Conservation (phyloP, 2,113 vertebrate species). For the Vicugna pacos region DNA sequence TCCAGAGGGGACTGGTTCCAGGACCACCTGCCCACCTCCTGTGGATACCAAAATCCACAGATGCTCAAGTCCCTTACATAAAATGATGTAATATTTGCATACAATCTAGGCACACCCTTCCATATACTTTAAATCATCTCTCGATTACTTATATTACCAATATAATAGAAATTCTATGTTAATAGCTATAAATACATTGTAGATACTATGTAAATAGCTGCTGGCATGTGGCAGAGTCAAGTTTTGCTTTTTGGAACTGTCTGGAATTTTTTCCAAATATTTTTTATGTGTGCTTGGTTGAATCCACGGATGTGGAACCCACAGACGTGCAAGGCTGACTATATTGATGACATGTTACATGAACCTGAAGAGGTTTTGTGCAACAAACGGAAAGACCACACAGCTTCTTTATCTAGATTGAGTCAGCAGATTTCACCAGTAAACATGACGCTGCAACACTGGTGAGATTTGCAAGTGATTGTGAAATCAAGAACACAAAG, state of each 20-base stretch:
- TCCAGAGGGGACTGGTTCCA: neutral
- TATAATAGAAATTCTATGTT: neutral
- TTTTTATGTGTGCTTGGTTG: neutral
- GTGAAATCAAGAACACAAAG: constrained; percentile 44
- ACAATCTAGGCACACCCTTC: neutral
- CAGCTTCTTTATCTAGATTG: neutral
- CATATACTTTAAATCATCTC: neutral
- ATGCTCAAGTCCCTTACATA: neutral
- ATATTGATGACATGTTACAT: neutral
- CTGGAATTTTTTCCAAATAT: neutral
- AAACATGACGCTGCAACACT: neutral
- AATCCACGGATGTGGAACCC: neutral
- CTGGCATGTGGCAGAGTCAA: neutral
- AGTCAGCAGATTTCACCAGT: neutral
- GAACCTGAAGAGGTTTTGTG: neutral
- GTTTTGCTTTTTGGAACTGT: neutral
- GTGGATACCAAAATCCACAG: neutral
- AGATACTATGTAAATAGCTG: neutral
- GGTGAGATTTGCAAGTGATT: constrained; percentile 8
- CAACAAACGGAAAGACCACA: constrained; percentile 42
- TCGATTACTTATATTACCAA: neutral
- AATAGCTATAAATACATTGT: neutral
- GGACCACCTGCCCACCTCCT: neutral
- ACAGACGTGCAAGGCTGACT: neutral
- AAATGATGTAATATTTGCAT: neutral